Base-by-base conservation (phyloP, 2,888 invertebrate genomes). In the Deilephila elpenor region DNA sequence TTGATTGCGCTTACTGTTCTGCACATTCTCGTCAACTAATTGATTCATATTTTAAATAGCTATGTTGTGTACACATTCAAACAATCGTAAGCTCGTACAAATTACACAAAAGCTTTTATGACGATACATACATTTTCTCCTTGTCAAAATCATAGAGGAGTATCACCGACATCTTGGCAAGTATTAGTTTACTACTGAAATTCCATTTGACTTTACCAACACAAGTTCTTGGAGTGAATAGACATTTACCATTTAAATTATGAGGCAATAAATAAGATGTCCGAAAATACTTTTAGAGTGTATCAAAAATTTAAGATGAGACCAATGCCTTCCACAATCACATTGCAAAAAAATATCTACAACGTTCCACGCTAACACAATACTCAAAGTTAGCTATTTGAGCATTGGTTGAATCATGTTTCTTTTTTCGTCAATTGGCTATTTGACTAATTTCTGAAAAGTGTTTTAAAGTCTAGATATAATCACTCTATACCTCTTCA, bases 141-240 rank as follows among this genome's bases (percentile, higher is more conserved):
- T 90, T 91, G 93, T 92, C 93, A 93, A 93, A 94, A 90, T 89
- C 87, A 89, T 88, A 89, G 86, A 88, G 87, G 88, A 92, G 86
- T 91, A 91, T 90, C 90, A 93, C 93, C 91, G 94, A 94, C 94
- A 94, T 94, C 93, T 94, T 94, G 93, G 86, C 81, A 86, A 82
- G 86, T 88, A 83, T 84, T 87, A 87, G 84, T 88, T 87, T 85
- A 83, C 83, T 81, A 77, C 83, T 80, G 77, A 84, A 87, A 82
- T 60, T 56, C 37, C 67, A 59, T 74, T 59, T 5, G 8, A 83
- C 79, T 83, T 82, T 84, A 81, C 79, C 78, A 80, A 78, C 79
- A 77, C 81, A 80, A 81, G 80, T 82, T 81, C 75, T 76, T 81
- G 81, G 34, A 79, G 79, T 83, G 82, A 84, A 79, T 78, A 80